Conservation (phyloP, 2,888 invertebrate genomes). For the Phalangium opilio region DNA sequence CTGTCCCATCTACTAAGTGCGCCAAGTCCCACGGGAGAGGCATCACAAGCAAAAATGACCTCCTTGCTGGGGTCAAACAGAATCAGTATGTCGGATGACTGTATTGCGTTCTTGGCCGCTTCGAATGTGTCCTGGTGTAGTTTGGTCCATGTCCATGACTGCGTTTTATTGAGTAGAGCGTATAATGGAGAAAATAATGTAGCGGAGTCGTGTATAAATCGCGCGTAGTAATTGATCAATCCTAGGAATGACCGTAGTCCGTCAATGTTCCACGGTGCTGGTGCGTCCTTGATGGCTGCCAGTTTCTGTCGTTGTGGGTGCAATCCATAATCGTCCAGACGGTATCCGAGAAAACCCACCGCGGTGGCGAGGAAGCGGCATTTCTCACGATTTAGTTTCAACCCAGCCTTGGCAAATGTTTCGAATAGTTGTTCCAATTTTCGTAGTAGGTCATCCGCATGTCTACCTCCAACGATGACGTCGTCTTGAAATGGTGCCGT, state of each 20-base stretch:
- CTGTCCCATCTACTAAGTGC: conserved; percentile 27
- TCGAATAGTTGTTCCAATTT: no score
- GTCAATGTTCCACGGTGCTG: conserved; percentile 21
- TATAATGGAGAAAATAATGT: conserved; percentile 21
- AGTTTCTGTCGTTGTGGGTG: conserved; percentile 19
- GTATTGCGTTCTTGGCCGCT: conserved; percentile 20
- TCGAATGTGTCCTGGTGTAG: conserved; percentile 18
- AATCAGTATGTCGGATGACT: conserved; percentile 20
- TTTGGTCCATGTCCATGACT: conserved; percentile 16
- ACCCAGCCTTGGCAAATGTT: no score
- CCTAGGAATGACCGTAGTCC: conserved; percentile 24
- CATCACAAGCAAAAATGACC: conserved; percentile 29
- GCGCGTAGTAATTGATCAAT: conserved; percentile 23
- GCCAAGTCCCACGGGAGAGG: conserved; percentile 24
- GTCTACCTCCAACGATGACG: background rate
- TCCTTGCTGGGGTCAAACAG: conserved; percentile 25
- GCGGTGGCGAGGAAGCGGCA: conserved; percentile 10
- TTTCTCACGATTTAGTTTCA: no score
- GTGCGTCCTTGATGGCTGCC: conserved; percentile 21
- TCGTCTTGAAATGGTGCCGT: background rate
- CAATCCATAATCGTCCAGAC: conserved; percentile 19
- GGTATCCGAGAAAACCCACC: conserved; percentile 22
- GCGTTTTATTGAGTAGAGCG: conserved; percentile 15
- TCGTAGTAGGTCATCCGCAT: no score
- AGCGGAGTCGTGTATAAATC: conserved; percentile 22